Percentiles rank a stretch among this genome's conserved stretches.
Conservation (phyloP, 2,888 invertebrate genomes). For the Synergus umbraculus region DNA sequence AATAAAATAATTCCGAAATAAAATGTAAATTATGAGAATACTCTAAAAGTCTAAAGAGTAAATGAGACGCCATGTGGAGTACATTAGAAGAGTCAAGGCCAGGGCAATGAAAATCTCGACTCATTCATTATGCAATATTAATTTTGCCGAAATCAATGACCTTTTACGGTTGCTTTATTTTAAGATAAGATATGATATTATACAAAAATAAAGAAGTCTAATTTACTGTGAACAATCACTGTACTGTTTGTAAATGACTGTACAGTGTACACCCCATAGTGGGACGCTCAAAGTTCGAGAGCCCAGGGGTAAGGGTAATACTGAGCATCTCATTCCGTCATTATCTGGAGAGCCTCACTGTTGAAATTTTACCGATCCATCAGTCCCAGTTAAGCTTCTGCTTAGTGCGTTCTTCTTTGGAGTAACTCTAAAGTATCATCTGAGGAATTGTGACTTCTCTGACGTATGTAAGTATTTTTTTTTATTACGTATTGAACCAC, state of each 20-base stretch:
- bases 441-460: neutral
- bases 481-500: neutral
- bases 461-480: neutral
- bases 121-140: neutral
- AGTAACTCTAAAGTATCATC: neutral
- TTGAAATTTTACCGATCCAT: slow-evolving; percentile 6
- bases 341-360: neutral
- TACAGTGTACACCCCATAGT: neutral
- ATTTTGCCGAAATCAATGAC: neutral
- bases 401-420: neutral
- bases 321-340: slow-evolving; percentile 5
- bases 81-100: neutral
- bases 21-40: neutral
- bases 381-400: slow-evolving; percentile 6
- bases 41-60: neutral
- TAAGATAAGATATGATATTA: too few relatives aligned
- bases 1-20: too few relatives aligned
- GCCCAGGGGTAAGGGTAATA: neutral
- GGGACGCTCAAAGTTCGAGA: neutral
- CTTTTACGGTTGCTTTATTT: neutral
- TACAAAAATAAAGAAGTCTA: too few relatives aligned
- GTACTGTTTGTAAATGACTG: too few relatives aligned
- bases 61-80: neutral
- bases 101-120: neutral
- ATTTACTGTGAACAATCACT: neutral